These are phyloP conservation scores for Poliocrania exsul DNA, from an alignment of 2,797 vertebrate genomes.

Conservation along the genomic window DNA sequence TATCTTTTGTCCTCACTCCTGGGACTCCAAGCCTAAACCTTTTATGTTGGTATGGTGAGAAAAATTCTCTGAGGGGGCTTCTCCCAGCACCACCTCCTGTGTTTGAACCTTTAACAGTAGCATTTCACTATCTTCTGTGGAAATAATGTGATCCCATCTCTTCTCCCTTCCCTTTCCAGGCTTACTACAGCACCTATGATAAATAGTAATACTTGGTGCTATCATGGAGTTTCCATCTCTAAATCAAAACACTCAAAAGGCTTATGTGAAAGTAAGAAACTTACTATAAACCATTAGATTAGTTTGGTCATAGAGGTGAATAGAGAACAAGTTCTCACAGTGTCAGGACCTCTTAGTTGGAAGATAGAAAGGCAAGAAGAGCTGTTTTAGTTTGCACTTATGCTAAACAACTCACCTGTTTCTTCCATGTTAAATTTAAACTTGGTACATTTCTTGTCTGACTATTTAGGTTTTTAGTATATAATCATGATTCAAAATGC, in stretches of 20 bases:
- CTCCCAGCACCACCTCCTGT: too few relatives aligned
- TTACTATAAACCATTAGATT: background rate
- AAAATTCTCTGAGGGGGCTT: too few relatives aligned
- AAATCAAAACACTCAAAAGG: background rate
- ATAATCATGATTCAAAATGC: background rate
- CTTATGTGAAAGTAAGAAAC: background rate
- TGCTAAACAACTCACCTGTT: background rate
- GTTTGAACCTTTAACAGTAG: too few relatives aligned
- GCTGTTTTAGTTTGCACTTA: background rate
- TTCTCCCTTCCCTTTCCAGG: background rate
- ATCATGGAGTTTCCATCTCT: background rate
- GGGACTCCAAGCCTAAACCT: too few relatives aligned
- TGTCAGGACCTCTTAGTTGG: background rate
- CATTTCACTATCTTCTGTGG: background rate
- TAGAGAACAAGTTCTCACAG: background rate
- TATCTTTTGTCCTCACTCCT: too few relatives aligned
- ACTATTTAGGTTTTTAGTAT: background rate
- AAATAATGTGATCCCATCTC: background rate
- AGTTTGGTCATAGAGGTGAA: background rate
- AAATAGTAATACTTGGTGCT: background rate
- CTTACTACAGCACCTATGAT: background rate
- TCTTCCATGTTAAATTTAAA: background rate
- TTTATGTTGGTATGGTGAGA: too few relatives aligned
- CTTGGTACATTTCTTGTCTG: background rate
- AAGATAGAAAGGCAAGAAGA: background rate